These are phyloP conservation scores for Glareola pratincola DNA, from an alignment of 2,113 vertebrate genomes.

Conservation along the genomic window DNA sequence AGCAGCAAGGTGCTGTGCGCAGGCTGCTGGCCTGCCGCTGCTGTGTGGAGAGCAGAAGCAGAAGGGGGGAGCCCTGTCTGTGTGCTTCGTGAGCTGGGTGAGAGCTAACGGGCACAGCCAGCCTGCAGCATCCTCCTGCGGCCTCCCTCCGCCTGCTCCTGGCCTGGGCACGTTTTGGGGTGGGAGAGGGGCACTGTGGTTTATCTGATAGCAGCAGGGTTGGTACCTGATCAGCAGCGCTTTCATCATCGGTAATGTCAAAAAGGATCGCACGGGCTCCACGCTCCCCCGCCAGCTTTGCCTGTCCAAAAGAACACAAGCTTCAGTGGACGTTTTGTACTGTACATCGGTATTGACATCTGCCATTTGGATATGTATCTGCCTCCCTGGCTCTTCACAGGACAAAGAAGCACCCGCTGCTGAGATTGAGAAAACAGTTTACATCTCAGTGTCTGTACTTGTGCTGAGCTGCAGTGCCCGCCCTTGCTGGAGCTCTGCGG, in stretches of 20 bases:
- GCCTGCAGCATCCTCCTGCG: neutral
- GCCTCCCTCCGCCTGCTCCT: neutral
- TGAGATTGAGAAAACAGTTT: neutral
- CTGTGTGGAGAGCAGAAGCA: neutral
- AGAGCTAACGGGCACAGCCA: neutral
- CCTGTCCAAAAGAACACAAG: slow-evolving; percentile 75
- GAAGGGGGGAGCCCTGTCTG: neutral
- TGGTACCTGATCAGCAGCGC: slow-evolving; percentile 86
- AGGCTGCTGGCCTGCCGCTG: neutral
- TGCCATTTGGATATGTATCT: neutral
- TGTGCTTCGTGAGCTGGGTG: neutral
- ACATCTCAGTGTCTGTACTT: neutral
- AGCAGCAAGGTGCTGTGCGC: neutral
- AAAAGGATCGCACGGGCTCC: slow-evolving; percentile 95
- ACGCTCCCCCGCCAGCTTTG: slow-evolving; percentile 89
- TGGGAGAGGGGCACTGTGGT: neutral
- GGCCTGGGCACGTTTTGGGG: neutral
- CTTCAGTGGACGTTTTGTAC: neutral
- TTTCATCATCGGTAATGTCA: slow-evolving; percentile 88
- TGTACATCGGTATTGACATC: neutral
- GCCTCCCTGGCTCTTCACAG: neutral
- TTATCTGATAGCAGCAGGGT: neutral
- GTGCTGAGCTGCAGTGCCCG: neutral
- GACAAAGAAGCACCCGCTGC: neutral
- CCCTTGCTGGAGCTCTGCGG: neutral